Evolutionary conservation across 2,888 invertebrate species (phyloP).

Genomic region (Drosophila neoperkinsi): DNA sequence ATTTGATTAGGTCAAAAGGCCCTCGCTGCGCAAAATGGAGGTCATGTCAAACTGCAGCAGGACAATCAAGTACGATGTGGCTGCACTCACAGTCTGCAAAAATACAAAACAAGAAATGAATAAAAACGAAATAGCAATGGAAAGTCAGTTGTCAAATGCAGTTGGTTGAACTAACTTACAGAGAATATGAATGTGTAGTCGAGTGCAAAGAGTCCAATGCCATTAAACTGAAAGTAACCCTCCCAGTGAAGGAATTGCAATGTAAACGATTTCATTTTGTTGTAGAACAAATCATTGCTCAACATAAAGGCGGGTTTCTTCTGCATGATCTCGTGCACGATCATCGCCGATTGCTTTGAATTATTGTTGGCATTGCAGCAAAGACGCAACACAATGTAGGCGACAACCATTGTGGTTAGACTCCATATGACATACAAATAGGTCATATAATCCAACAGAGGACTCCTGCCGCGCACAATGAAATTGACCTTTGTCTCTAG

Average conservation of each 20-base stretch:
- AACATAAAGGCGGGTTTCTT: conserved; percentile 85
- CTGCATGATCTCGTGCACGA: conserved; percentile 85
- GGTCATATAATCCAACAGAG: conserved; percentile 78
- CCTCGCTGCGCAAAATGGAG: conserved; percentile 77
- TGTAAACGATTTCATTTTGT: conserved; percentile 85
- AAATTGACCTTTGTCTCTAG: conserved; percentile 84
- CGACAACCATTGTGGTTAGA: conserved; percentile 78
- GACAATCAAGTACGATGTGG: conserved; percentile 85
- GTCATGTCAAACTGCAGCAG: conserved; percentile 85
- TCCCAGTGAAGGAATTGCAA: conserved; percentile 85
- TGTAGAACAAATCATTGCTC: conserved; percentile 84
- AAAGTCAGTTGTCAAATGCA: neutral
- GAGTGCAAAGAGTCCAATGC: conserved; percentile 83
- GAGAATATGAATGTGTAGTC: conserved; percentile 85
- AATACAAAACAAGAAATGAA: neutral
- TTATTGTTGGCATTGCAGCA: conserved; percentile 83
- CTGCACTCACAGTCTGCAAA: conserved; percentile 84
- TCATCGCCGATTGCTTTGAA: conserved; percentile 84
- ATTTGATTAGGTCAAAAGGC: conserved; percentile 66
- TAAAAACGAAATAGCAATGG: neutral
- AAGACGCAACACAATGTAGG: conserved; percentile 81
- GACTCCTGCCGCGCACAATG: conserved; percentile 79
- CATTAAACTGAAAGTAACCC: conserved; percentile 84
- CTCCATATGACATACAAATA: conserved; percentile 83
- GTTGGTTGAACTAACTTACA: conserved; percentile 62